Evolutionary conservation across 2,888 invertebrate genomes (phyloP), one percentile per base, ranked within the genome.

Genomic region (Allygus modestus): DNA sequence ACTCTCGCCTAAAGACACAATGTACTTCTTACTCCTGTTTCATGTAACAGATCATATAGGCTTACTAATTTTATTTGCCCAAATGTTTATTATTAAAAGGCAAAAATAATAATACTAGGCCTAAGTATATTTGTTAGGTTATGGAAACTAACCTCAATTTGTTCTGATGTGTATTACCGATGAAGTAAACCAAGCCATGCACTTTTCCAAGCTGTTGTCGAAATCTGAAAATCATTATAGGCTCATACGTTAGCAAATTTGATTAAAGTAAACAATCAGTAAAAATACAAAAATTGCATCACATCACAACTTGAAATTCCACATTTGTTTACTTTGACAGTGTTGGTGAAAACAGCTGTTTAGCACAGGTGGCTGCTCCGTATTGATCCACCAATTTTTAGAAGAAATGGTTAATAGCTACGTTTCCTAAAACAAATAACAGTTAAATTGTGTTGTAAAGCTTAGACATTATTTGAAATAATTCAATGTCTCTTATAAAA

Each of bases 341-440:
- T 71, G 71, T 71, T 41, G 2, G 37, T 31, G 46, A 43, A 46
- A 82, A 69, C 85, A 85, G 85, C 85, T 85, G 85, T 85, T 84
- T 17, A 33, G 83, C 85, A 85, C 85, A 85, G 85, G 83, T 82
- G 69, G 43, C 37, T 69, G 85, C 79, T 33, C 37, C 11, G 83
- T 85, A 85, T 85, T 85, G 85, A 85, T 85, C 75, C 79, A 33
- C 51, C 65, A 79, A 69, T 83, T 84, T 77, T 46, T 17, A 20
- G 71, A 11, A 9, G 20, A 33, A 71, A 71, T 20, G 75, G 75
- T 26, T 23, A 5, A 17, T 12, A 65, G 12, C 31, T 28, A 1
- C 15, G 65, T 65, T 65, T 15, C 17, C 9, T 28, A 65, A 65
- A 65, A 65, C 15, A 65, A 65, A 65, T 65, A 28, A 17, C 28